Evolutionary conservation across 2,888 invertebrate species (phyloP), one percentile per base, ranked within the genome.

Genomic region (Lycaena phlaeas): DNA sequence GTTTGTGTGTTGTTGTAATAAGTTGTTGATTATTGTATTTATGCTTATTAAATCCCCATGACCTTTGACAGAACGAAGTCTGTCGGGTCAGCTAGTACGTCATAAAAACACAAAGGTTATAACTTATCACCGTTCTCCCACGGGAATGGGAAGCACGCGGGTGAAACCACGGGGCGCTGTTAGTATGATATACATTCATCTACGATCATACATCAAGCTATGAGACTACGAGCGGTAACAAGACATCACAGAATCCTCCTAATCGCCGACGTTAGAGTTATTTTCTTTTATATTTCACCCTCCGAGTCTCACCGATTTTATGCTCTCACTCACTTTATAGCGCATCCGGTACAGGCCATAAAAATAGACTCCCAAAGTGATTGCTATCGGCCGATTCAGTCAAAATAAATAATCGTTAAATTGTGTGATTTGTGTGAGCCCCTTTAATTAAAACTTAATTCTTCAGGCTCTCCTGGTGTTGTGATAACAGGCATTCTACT

Each of bases 201-300:
- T 18, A 4, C 5, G 4, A 18, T 5, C 4, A 6, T 10, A 17
- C 6, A 4, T 6, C 10, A 7, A 12, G 22, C 18, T 1, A 22
- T 5, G 17, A 11, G 17, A 18, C 11, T 3, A 4, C 4, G 10
- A 3, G 2, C 18, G 18, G 17, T 22, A 34, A 34, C 34, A 12
- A 22, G 22, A 34, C 18, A 18, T 22, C 12, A 14, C 29, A 40
- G 52, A 54, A 57, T 56, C 52, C 57, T 59, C 63, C 66, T 67
- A 67, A 75, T 70, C 68, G 69, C 66, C 68, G 65, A 71, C 73
- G 64, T 69, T 73, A 74, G 73, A 74, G 69, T 74, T 76, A 76
- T 78, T 78, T 77, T 71, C 71, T 77, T 76, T 76, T 72, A 74
- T 77, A 74, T 73, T 73, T 72, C 65, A 64, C 64, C 64, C 65